These are phyloP conservation scores for Arctocebus calabarensis DNA, from an alignment of 2,797 vertebrate species.

Conservation along the genomic window DNA sequence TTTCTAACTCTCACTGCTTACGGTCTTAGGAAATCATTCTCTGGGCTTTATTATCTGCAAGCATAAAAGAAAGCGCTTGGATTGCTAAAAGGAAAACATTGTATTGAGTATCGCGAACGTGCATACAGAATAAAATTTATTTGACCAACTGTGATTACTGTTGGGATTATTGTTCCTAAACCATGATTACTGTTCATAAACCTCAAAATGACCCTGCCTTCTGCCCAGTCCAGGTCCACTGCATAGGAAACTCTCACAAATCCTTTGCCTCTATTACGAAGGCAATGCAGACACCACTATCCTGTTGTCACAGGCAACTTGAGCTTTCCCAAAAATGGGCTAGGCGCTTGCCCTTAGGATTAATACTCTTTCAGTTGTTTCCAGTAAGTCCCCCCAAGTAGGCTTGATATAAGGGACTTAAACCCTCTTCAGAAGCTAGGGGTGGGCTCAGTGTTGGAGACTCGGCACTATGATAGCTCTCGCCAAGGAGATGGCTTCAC, in stretches of 20 bases:
- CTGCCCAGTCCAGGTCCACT: background rate
- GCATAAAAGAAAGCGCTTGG: background rate
- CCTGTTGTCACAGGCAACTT: background rate
- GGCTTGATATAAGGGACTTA: background rate
- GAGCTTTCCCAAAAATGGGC: background rate
- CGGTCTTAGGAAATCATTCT: background rate
- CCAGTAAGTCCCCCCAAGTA: background rate
- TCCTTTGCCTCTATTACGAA: background rate
- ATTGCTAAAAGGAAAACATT: conserved; percentile 5
- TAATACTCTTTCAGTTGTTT: background rate
- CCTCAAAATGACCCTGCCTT: background rate
- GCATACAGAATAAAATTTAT: background rate
- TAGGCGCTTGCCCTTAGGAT: background rate
- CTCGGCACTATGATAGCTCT: background rate
- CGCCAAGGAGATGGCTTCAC: background rate
- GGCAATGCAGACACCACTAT: background rate
- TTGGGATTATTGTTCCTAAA: background rate
- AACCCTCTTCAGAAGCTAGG: background rate
- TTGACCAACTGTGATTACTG: background rate
- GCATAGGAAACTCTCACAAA: background rate
- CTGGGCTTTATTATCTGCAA: background rate
- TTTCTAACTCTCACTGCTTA: background rate
- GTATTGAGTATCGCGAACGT: background rate
- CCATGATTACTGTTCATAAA: background rate
- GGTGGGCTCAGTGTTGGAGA: background rate